Conservation (phyloP, 1,140 invertebrate genomes). For the Drosophila nigromelanica region DNA sequence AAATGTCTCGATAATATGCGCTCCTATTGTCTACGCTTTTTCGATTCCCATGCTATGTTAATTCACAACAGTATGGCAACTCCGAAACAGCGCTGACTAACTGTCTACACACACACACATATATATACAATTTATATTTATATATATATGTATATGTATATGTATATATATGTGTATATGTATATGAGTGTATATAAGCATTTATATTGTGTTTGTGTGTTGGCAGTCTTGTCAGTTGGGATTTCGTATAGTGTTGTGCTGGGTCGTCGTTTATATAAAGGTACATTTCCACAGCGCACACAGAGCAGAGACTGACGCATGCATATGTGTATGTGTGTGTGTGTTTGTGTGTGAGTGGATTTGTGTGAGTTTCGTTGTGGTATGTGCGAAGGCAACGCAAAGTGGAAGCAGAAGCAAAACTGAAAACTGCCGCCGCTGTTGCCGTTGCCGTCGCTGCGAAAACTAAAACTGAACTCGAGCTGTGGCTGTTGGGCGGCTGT, state of each 20-base stretch:
- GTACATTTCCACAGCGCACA: constrained; percentile 75
- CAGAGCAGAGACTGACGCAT: constrained; percentile 40
- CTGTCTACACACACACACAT: constrained; percentile 63
- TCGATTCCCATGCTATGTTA: constrained; percentile 18
- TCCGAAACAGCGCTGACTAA: constrained; percentile 61
- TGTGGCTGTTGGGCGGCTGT: constrained; percentile 30
- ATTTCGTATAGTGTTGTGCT: constrained; percentile 74
- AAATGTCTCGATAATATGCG: constrained; percentile 6
- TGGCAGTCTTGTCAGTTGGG: constrained; percentile 76
- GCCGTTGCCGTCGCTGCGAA: constrained; percentile 60
- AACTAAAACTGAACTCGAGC: constrained; percentile 76
- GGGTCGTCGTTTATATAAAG: constrained; percentile 80
- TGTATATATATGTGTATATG: constrained; percentile 23
- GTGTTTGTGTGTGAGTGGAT: constrained; percentile 20
- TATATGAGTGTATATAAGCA: constrained; percentile 32
- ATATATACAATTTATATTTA: constrained; percentile 6
- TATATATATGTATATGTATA: constrained; percentile 9
- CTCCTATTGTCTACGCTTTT: constrained; percentile 5
- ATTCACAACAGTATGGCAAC: constrained; percentile 59
- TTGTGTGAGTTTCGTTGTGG: constrained; percentile 50
- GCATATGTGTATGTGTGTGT: constrained; percentile 28
- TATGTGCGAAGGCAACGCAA: constrained; percentile 68
- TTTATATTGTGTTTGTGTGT: constrained; percentile 30
- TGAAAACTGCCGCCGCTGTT: constrained; percentile 56
- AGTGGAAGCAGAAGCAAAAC: constrained; percentile 60